Evolutionary conservation across 1,140 invertebrate species (phyloP).

Genomic region (Ephestia elutella): DNA sequence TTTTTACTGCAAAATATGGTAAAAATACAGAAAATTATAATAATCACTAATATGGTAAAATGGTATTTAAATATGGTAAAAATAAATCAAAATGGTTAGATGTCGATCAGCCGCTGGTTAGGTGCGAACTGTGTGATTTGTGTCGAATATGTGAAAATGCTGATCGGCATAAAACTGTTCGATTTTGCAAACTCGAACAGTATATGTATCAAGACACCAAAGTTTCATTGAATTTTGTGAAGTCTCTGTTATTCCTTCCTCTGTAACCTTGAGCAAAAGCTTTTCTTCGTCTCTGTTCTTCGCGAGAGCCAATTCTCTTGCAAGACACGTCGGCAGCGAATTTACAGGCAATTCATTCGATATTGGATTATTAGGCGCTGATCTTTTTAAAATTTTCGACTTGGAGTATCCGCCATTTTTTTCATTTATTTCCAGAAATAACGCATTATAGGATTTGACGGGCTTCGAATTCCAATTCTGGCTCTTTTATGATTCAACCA

Average conservation of each 20-base stretch:
- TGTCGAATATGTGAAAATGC: too few species aligned
- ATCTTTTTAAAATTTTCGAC: slow-evolving; percentile 61
- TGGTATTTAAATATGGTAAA: too few species aligned
- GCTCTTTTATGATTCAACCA: slow-evolving; percentile 8
- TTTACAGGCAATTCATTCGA: slow-evolving; percentile 65
- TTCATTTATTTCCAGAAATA: slow-evolving; percentile 42
- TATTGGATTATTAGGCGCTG: slow-evolving; percentile 69
- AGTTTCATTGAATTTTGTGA: too few species aligned
- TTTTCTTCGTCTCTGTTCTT: slow-evolving; percentile 28
- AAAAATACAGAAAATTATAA: too few species aligned
- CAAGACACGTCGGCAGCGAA: slow-evolving; percentile 52
- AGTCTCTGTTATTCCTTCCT: background rate
- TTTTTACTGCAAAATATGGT: too few species aligned
- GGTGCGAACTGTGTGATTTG: too few species aligned
- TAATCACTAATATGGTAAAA: too few species aligned
- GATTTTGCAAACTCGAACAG: background rate
- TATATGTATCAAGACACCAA: too few species aligned
- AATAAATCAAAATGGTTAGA: too few species aligned
- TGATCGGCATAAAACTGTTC: too few species aligned
- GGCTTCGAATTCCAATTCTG: slow-evolving; percentile 29
- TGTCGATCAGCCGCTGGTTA: too few species aligned
- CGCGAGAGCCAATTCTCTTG: slow-evolving; percentile 30
- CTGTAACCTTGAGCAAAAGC: slow-evolving; percentile 24
- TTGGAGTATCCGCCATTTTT: slow-evolving; percentile 1
- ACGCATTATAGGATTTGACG: slow-evolving; percentile 32